Conservation (phyloP, 2,113 vertebrate species). For the Bettongia penicillata region DNA sequence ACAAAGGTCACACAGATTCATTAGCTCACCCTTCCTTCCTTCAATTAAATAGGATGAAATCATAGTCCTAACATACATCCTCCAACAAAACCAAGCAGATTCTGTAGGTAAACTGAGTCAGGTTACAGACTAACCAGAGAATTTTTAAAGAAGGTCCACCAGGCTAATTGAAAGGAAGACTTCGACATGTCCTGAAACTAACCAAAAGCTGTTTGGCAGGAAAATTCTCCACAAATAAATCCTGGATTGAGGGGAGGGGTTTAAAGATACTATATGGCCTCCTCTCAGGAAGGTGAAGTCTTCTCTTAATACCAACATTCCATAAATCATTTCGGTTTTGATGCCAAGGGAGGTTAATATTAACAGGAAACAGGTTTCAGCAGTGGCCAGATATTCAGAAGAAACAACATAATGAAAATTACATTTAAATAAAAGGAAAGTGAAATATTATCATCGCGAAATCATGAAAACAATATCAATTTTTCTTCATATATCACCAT, state of each 20-base stretch:
- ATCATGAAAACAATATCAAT: background rate
- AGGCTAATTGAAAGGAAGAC: too few species aligned
- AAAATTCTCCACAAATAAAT: background rate
- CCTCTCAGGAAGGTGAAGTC: background rate
- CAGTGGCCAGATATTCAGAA: background rate
- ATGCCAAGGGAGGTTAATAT: background rate
- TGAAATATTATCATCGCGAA: background rate
- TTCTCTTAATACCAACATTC: background rate
- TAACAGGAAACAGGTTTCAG: background rate
- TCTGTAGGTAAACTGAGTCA: too few species aligned
- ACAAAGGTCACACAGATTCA: background rate
- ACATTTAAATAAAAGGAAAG: background rate
- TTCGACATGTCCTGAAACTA: background rate
- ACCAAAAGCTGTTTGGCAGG: background rate
- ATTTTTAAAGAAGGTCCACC: too few species aligned
- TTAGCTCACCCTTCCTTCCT: too few species aligned
- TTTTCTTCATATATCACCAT: background rate
- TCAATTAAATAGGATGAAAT: background rate
- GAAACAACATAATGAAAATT: background rate
- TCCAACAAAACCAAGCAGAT: background rate
- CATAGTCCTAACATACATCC: background rate
- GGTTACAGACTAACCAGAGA: too few species aligned
- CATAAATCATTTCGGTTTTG: background rate
- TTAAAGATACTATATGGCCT: too few species aligned
- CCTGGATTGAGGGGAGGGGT: too few species aligned